Evolutionary conservation across 2,888 invertebrate genomes (phyloP), one percentile per base, ranked within the genome.

Genomic region (Zaprionus lineosus): DNA sequence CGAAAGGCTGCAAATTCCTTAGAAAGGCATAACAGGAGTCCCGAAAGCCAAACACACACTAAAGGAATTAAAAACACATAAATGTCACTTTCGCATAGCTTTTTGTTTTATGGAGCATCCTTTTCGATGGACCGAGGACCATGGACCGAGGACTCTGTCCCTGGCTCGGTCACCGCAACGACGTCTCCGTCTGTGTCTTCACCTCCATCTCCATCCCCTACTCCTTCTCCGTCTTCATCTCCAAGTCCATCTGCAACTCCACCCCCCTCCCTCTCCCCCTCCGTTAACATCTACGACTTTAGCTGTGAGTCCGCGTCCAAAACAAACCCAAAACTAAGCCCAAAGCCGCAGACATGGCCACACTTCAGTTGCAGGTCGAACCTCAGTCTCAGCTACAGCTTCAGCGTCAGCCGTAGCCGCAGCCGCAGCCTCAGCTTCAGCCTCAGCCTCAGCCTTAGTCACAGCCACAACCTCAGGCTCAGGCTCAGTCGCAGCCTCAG

Each of bases 81-180:
- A 81, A 81, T 84, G 82, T 84, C 79, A 81, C 74, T 81, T 81
- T 74, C 58, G 69, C 66, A 79, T 63, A 74, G 66, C 82, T 64
- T 79, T 84, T 84, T 84, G 77, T 81, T 81, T 81, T 81, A 81
- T 81, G 81, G 66, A 74, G 68, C 73, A 74, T 74, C 74, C 76
- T 76, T 69, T 68, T 48, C 40, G 36, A 40, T 36, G 44, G 15
- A 9, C 15, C 40, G 50, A 24, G 41, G 18, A 9, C 11, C 34
- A 56, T n/a, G n/a, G n/a, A n/a, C n/a, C n/a, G n/a, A n/a, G n/a
- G n/a, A n/a, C n/a, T n/a, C n/a, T n/a, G n/a, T n/a, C n/a, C n/a
- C n/a, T n/a, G n/a, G n/a, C n/a, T n/a, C n/a, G n/a, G n/a, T n/a
- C n/a, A n/a, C n/a, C n/a, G n/a, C n/a, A n/a, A n/a, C n/a, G n/a